Conservation (phyloP, 64 coral and sea anemone species). For the Dendronephthya gigantea region DNA sequence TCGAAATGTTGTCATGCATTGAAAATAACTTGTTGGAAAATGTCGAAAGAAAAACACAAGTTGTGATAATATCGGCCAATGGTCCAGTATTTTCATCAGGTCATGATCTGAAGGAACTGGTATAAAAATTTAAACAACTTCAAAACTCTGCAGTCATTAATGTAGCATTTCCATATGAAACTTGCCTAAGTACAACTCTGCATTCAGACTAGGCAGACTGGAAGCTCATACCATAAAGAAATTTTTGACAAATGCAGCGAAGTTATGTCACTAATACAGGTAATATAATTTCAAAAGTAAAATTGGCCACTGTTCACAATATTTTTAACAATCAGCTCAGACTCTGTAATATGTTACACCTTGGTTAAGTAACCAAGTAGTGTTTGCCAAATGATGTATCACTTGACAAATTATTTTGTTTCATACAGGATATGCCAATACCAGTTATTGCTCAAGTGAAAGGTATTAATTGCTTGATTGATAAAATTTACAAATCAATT, state of each 20-base stretch:
- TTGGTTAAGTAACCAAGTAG: neutral
- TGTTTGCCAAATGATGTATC: neutral
- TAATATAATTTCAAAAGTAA: neutral
- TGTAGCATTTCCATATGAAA: neutral
- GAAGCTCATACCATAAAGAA: neutral
- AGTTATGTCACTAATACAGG: conserved; percentile 22
- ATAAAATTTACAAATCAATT: neutral
- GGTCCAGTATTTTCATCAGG: conserved; percentile 91
- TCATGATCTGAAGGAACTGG: conserved; percentile 90
- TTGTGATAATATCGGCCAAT: conserved; percentile 85
- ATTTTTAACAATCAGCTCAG: no score
- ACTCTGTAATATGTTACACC: no score
- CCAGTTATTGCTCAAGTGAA: conserved; percentile 98
- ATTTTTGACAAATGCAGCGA: conserved; percentile 11
- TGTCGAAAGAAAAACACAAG: conserved; percentile 46
- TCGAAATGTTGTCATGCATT: conserved; percentile 67
- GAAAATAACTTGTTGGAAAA: conserved; percentile 61
- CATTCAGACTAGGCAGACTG: neutral
- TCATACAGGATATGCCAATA: conserved; percentile 53
- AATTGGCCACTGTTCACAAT: no score
- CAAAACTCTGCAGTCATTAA: neutral
- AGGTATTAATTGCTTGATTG: conserved; percentile 24
- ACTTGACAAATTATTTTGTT: neutral
- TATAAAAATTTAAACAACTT: conserved; percentile 13
- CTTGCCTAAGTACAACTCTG: neutral